Evolutionary conservation across 1,140 invertebrate genomes (phyloP).

Genomic region (Idris sp.): DNA sequence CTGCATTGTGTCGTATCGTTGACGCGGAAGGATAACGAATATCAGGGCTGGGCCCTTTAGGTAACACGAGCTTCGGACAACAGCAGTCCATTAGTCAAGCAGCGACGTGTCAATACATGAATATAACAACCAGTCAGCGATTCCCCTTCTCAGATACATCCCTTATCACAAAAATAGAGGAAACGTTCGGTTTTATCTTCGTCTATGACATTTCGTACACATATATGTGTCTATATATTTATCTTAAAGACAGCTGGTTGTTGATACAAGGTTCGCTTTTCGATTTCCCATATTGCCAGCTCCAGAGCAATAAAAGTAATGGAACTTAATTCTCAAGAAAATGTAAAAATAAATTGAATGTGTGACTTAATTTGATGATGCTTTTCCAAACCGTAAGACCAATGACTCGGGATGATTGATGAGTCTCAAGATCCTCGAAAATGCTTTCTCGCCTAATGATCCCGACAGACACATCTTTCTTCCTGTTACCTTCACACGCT

Average conservation of each 20-base stretch:
- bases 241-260: constrained; percentile 54
- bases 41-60: constrained; percentile 68
- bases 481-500: constrained; percentile 59
- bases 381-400: constrained; percentile 67
- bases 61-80: constrained; percentile 77
- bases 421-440: constrained; percentile 68
- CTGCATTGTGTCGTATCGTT: constrained; percentile 31
- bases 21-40: constrained; percentile 57
- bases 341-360: too few species aligned
- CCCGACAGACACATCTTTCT: constrained; percentile 59
- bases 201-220: too few species aligned
- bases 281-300: too few species aligned
- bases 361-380: too few species aligned
- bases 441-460: constrained; percentile 74
- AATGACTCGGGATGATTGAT: constrained; percentile 73
- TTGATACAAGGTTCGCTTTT: constrained; percentile 40
- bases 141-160: not conserved
- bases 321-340: too few species aligned
- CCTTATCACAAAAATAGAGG: constrained; percentile 69
- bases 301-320: constrained; percentile 27
- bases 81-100: constrained; percentile 79
- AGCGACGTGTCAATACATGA: constrained; percentile 78
- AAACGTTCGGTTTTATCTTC: constrained; percentile 64
- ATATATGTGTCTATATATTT: constrained; percentile 55
- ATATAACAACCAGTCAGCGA: constrained; percentile 74